Evolutionary conservation across 2,797 vertebrate species (phyloP).

Genomic region (Characodon lateralis): DNA sequence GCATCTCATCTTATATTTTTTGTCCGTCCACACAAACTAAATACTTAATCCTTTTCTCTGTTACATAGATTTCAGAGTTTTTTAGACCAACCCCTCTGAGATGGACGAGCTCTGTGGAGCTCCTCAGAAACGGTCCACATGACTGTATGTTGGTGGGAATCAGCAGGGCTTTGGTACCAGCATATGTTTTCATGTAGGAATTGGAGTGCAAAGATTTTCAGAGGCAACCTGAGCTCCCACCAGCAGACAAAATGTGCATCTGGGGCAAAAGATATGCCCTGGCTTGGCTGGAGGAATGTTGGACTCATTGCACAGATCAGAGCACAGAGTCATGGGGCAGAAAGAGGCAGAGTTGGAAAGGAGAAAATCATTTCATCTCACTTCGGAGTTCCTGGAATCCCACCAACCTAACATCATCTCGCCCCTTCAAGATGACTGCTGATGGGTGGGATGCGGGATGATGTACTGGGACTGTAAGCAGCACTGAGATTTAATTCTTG

Average conservation of each 20-base stretch:
- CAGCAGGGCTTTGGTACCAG: slow-evolving; percentile 54
- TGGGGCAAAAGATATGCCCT: slow-evolving; percentile 39
- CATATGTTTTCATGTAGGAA: slow-evolving; percentile 65
- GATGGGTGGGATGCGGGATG: background rate
- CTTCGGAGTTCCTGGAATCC: background rate
- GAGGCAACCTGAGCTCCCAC: slow-evolving; percentile 32
- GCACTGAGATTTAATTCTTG: background rate
- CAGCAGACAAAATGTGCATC: slow-evolving; percentile 5
- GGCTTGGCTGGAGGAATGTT: slow-evolving; percentile 46
- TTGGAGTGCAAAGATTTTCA: slow-evolving; percentile 45
- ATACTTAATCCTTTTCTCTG: slow-evolving; percentile 24
- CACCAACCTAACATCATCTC: background rate
- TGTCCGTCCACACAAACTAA: slow-evolving; percentile 10
- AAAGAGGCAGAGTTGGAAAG: background rate
- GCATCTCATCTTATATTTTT: slow-evolving; percentile 21
- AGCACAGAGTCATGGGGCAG: slow-evolving; percentile 13
- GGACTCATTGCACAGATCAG: slow-evolving; percentile 29
- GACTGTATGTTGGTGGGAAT: slow-evolving; percentile 42
- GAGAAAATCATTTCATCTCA: slow-evolving; percentile 4
- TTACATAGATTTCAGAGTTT: slow-evolving; percentile 27
- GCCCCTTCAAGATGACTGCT: background rate
- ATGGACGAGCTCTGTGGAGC: background rate
- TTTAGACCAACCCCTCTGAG: background rate
- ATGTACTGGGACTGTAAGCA: background rate
- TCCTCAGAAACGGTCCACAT: slow-evolving; percentile 41